These are phyloP conservation scores for Myiotriccus ornatus DNA, from an alignment of 2,797 vertebrate genomes.

Conservation along the genomic window DNA sequence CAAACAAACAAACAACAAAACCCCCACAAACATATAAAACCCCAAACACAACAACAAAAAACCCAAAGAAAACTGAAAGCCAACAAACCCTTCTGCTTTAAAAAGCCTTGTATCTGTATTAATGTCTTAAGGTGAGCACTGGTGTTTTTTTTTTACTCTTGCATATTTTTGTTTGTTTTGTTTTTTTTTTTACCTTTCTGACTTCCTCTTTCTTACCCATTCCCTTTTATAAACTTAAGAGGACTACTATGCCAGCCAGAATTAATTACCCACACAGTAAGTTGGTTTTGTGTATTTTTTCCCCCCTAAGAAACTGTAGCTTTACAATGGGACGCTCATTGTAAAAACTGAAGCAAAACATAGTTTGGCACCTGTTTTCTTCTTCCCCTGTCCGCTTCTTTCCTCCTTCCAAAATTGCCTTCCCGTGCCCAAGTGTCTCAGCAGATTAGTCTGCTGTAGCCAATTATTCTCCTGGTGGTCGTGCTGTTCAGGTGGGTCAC, in stretches of 20 bases:
- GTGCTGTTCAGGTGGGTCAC: background rate
- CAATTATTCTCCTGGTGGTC: background rate
- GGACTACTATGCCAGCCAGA: constrained; percentile 83
- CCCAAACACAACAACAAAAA: background rate
- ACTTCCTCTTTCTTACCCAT: constrained; percentile 61
- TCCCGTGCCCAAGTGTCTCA: background rate
- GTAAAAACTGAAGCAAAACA: constrained; percentile 25
- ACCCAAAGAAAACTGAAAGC: background rate
- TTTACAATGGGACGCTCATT: constrained; percentile 28
- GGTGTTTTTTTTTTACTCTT: background rate
- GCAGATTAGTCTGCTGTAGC: background rate
- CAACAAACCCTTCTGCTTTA: background rate
- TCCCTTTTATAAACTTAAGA: constrained; percentile 80
- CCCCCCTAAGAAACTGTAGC: background rate
- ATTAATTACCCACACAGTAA: constrained; percentile 80
- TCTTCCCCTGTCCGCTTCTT: constrained; percentile 5
- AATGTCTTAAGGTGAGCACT: background rate
- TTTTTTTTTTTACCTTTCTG: constrained; percentile 58
- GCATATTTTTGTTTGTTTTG: constrained; percentile 1
- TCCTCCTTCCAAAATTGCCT: constrained; percentile 2
- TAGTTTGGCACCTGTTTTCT: background rate
- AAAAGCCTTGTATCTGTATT: background rate
- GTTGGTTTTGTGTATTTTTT: constrained; percentile 40
- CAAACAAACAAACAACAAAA: background rate
- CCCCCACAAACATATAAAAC: background rate